A percentile compares a stretch with the other conserved stretches of the same genome.
Conservation (phyloP, 2,888 invertebrate species). For the Hemaris fuciformis region DNA sequence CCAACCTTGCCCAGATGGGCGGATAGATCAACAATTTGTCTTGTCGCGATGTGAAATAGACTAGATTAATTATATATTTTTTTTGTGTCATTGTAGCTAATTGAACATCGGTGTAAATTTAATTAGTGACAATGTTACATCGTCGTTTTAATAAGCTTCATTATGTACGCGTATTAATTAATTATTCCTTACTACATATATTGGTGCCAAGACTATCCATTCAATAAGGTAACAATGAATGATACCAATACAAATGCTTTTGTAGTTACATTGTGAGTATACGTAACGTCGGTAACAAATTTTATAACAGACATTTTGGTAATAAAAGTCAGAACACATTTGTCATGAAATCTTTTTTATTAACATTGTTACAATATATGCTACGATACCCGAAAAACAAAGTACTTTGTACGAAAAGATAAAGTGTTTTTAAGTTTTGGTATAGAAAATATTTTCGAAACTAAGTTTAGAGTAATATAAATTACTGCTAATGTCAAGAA, state of each 20-base stretch:
- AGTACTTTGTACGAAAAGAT: background rate
- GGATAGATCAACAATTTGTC: background rate
- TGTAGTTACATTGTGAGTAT: too few relatives aligned
- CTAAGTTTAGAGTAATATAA: background rate
- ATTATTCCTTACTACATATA: background rate
- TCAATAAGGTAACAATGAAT: background rate
- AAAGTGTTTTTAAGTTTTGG: background rate
- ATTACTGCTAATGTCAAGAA: background rate
- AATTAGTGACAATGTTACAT: constrained; percentile 1
- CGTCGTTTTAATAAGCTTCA: background rate
- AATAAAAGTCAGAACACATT: background rate
- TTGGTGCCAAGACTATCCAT: constrained; percentile 4
- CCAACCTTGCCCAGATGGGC: background rate
- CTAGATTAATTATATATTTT: background rate
- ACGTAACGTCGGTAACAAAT: background rate
- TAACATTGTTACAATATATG: background rate
- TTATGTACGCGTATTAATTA: background rate
- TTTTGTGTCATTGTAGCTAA: background rate
- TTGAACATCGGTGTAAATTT: background rate
- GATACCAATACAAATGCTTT: background rate
- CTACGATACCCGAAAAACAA: too few relatives aligned
- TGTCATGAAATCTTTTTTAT: background rate
- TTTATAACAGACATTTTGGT: background rate
- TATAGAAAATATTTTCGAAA: background rate
- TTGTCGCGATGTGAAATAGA: background rate